These are phyloP conservation scores for Nymphalis c-album DNA, from an alignment of 2,888 invertebrate species.

Conservation along the genomic window DNA sequence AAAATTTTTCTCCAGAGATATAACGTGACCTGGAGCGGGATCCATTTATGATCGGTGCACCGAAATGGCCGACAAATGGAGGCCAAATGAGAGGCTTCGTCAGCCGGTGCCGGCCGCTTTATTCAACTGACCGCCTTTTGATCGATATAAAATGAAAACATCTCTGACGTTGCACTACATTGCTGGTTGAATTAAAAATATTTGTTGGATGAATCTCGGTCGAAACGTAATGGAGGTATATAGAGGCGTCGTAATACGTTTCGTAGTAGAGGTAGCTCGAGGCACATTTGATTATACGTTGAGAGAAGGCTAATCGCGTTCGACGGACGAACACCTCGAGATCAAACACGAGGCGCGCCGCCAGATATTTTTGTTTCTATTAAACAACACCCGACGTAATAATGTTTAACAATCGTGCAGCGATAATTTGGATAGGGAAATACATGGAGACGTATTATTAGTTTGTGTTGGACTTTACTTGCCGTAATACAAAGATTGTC, in stretches of 20 bases:
- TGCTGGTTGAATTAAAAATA: conserved; percentile 19
- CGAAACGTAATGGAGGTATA: conserved; percentile 45
- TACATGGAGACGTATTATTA: conserved; percentile 48
- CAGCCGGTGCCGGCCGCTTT: conserved; percentile 69
- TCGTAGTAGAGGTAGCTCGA: conserved; percentile 62
- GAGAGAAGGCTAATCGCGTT: conserved; percentile 81
- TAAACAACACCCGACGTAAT: conserved; percentile 82
- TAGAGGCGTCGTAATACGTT: conserved; percentile 38
- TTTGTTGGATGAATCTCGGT: neutral
- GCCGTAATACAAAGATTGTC: too few species aligned
- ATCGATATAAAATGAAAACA: conserved; percentile 38
- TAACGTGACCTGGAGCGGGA: conserved; percentile 78
- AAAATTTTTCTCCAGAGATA: conserved; percentile 72
- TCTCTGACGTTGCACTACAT: conserved; percentile 22
- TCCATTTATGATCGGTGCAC: conserved; percentile 80
- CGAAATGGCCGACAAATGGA: conserved; percentile 82
- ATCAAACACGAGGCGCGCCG: conserved; percentile 82
- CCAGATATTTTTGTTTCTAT: conserved; percentile 82
- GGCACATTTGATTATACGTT: conserved; percentile 82
- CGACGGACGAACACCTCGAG: conserved; percentile 82
- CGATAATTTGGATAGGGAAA: conserved; percentile 73
- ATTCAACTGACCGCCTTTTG: conserved; percentile 62
- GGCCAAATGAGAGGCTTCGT: conserved; percentile 80
- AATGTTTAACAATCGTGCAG: conserved; percentile 82
- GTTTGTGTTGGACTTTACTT: neutral